These are phyloP conservation scores for Tinamus guttatus DNA, from an alignment of 2,113 vertebrate genomes.

Conservation along the genomic window DNA sequence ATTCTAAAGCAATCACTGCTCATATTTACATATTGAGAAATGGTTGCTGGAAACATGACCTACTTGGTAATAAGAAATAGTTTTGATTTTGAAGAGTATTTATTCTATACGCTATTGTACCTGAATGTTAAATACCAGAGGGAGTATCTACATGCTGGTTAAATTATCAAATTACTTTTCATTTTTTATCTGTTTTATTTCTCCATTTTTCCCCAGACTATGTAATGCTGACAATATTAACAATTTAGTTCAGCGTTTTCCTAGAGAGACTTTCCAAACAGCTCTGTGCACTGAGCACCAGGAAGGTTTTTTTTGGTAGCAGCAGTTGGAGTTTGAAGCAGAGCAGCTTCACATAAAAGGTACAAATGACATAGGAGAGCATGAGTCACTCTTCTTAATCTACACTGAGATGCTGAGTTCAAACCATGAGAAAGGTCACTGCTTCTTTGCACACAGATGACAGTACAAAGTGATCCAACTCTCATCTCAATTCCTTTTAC, in stretches of 20 bases:
- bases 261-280: not conserved
- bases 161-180: not conserved
- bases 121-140: conserved; percentile 41
- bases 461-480: not conserved
- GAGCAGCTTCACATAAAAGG: not conserved
- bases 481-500: conserved; percentile 1
- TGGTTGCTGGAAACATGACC: conserved; percentile 58
- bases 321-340: not conserved
- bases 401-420: not conserved
- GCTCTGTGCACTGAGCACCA: not conserved
- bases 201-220: not conserved
- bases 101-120: not conserved
- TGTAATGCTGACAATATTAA: not conserved
- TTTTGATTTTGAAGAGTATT: conserved; percentile 48
- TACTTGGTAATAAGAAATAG: conserved; percentile 48
- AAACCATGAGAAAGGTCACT: conserved; percentile 1
- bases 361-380: not conserved
- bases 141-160: not conserved
- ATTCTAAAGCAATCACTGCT: conserved; percentile 76
- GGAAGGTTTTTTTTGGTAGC: not conserved
- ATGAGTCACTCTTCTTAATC: conserved; percentile 29
- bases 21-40: conserved; percentile 71
- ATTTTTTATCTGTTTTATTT: not conserved
- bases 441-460: not conserved
- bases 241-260: conserved; percentile 25